A percentile compares a stretch with the other conserved stretches of the same genome.
These are phyloP conservation scores for Pachypanchax playfairii DNA, from an alignment of 2,113 vertebrate genomes.

Conservation along the genomic window DNA sequence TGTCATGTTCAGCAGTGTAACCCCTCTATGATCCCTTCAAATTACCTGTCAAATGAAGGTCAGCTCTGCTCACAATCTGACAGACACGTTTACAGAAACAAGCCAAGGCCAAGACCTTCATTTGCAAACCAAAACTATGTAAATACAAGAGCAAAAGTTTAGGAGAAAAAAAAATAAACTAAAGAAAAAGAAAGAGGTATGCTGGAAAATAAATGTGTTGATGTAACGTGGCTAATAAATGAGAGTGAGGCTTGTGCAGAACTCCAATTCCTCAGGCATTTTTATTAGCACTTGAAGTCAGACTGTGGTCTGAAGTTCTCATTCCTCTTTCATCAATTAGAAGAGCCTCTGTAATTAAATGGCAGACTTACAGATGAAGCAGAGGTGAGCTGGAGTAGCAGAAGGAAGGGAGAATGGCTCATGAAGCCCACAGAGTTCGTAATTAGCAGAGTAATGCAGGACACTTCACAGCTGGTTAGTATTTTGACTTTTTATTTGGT, in stretches of 20 bases:
- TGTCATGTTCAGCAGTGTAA: constrained; percentile 30
- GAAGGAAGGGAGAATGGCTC: constrained; percentile 21
- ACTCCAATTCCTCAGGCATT: constrained; percentile 60
- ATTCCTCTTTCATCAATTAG: constrained; percentile 74
- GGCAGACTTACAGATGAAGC: constrained; percentile 57
- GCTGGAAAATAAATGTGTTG: constrained; percentile 38
- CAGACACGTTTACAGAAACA: constrained; percentile 56
- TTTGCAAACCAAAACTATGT: constrained; percentile 55
- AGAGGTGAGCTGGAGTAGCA: constrained; percentile 54
- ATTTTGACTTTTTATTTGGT: constrained; percentile 62
- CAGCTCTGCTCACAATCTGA: constrained; percentile 40
- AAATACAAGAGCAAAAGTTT: neutral
- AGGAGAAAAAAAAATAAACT: constrained; percentile 34
- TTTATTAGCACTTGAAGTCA: constrained; percentile 59
- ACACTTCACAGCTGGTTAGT: constrained; percentile 67
- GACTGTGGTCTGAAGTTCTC: constrained; percentile 58
- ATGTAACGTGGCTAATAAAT: constrained; percentile 56
- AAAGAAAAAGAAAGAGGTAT: constrained; percentile 18
- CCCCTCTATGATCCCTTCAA: constrained; percentile 25
- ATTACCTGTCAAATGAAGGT: constrained; percentile 61
- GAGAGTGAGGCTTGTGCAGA: constrained; percentile 28
- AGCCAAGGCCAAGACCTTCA: constrained; percentile 37
- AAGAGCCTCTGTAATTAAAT: constrained; percentile 64
- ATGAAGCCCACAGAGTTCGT: constrained; percentile 69
- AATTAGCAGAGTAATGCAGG: constrained; percentile 71